Evolutionary conservation across 1,140 invertebrate genomes (phyloP).

Genomic region (Delia radicum): DNA sequence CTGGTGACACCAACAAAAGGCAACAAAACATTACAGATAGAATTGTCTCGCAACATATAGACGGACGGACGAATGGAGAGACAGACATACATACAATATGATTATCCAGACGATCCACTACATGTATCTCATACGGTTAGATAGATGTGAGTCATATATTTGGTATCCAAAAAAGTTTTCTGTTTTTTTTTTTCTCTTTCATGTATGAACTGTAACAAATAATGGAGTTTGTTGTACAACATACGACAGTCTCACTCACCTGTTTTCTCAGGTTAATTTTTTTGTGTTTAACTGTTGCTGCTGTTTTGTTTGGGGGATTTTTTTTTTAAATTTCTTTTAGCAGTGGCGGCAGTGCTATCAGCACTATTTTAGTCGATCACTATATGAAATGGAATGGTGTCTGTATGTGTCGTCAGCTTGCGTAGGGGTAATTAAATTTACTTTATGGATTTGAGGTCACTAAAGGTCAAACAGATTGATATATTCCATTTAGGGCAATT

Average conservation of each 20-base stretch:
- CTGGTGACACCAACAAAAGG: not conserved
- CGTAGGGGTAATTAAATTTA: conserved; percentile 7
- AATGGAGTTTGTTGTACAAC: not conserved
- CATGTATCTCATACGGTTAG: not conserved
- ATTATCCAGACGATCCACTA: not conserved
- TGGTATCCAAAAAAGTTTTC: not conserved
- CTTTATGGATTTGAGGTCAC: not conserved
- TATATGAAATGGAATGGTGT: not conserved
- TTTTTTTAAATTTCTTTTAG: not conserved
- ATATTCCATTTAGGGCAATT: not conserved
- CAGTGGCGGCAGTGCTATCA: conserved; percentile 16
- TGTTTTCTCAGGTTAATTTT: conserved; percentile 6
- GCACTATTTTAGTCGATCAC: not conserved
- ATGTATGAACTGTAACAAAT: not conserved
- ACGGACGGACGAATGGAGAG: not conserved
- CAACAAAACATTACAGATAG: not conserved
- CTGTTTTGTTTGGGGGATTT: not conserved
- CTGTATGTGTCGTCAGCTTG: not conserved
- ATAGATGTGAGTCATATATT: not conserved
- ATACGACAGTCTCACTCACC: conserved; percentile 6
- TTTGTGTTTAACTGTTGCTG: not conserved
- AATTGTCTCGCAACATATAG: not conserved
- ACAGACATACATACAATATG: not conserved
- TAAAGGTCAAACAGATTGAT: not conserved
- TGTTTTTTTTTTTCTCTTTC: not conserved